phyloP scores from a whole-genome alignment of 2,888 invertebrate genomes.

The Limnephilus rhombicus region DNA sequence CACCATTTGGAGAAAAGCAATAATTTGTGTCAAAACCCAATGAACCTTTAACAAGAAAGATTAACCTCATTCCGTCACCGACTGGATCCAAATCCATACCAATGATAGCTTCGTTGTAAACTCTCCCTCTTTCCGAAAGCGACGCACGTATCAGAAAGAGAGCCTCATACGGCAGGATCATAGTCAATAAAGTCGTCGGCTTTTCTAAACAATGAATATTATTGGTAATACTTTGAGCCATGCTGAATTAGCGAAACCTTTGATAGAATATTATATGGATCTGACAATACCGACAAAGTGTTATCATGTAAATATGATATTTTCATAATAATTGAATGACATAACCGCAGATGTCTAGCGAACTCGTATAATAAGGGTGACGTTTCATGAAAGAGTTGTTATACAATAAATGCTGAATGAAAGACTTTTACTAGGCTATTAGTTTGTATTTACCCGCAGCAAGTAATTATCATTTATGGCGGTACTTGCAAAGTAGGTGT shows the following conservation, averaged over 20 bases:
- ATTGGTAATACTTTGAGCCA: neutral
- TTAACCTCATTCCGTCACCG: neutral
- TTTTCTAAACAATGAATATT: neutral
- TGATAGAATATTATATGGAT: neutral
- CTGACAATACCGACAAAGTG: neutral
- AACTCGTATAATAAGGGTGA: neutral
- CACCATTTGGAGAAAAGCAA: neutral
- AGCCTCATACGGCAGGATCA: neutral
- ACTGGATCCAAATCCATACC: neutral
- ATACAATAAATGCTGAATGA: neutral
- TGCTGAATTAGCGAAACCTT: neutral
- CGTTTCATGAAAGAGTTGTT: neutral
- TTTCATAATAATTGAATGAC: neutral
- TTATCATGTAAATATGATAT: neutral
- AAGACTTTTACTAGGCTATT: neutral
- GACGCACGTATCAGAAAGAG: neutral
- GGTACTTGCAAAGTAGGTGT: neutral
- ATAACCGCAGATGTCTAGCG: neutral
- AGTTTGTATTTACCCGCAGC: slow-evolving; percentile 1
- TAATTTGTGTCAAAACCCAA: neutral
- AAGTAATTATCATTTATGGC: neutral
- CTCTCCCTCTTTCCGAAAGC: neutral
- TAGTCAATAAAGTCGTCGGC: neutral
- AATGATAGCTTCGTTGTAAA: neutral
- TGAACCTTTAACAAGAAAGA: neutral